Conservation (phyloP, 1,140 invertebrate species). For the Delia radicum region DNA sequence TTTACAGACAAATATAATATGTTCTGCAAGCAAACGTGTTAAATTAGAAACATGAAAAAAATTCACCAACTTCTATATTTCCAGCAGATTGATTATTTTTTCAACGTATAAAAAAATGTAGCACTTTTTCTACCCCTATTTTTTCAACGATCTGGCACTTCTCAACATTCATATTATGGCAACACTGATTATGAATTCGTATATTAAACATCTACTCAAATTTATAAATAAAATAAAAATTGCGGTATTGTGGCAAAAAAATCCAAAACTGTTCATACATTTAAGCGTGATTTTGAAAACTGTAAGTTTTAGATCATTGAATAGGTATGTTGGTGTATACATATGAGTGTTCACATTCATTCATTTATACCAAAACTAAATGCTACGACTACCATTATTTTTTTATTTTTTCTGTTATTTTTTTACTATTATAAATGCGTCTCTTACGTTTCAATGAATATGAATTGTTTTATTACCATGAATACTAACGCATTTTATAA, state of each 20-base stretch:
- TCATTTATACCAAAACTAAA: neutral
- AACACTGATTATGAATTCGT: neutral
- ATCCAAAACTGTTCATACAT: neutral
- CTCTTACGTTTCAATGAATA: conserved; percentile 21
- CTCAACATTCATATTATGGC: no score
- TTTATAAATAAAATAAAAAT: neutral
- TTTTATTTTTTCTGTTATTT: neutral
- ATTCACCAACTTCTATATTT: no score
- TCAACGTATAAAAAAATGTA: no score
- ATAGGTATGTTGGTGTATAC: neutral
- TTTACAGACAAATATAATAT: no score
- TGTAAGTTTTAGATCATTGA: neutral
- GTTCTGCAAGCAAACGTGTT: no score
- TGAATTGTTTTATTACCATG: conserved; percentile 21
- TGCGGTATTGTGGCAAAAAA: neutral
- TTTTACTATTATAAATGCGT: neutral
- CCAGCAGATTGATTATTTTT: no score
- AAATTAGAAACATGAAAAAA: no score
- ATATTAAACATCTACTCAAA: neutral
- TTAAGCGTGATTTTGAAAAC: neutral
- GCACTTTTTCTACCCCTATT: no score
- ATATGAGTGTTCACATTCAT: neutral
- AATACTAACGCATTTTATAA: neutral
- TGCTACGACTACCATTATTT: neutral
- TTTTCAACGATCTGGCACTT: no score